Evolutionary conservation across 2,797 vertebrate species (phyloP), one percentile per base, ranked within the genome.

Genomic region (Poeciliopsis gracilis): DNA sequence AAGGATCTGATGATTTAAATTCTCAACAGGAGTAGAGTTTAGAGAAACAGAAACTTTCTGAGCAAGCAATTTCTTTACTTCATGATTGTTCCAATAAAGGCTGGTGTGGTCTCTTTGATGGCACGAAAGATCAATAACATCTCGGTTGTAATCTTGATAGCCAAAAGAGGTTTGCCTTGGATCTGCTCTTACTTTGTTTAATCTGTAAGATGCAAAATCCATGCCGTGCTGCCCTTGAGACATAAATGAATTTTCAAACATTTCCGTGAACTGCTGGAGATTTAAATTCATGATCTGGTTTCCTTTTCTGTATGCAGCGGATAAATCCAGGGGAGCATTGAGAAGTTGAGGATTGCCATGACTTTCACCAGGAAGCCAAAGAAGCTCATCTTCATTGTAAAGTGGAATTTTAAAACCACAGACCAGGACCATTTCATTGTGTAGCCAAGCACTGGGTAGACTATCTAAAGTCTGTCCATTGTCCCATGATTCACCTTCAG

Each of bases 351-450:
- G 90, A 87, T 96, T 94, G 82, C 86, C 69, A 71, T 93, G 78
- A 71, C 97, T 94, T 88, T 97, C 95, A 81, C 96, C 95, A 84
- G 95, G 94, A 92, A 96, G 94, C 97, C 97, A 98, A 76, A 97
- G 90, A 61, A 98, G 93, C 63, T 97, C 96, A 90, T 97, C 96
- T 88, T 98, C 97, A 86, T 96, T 97, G 88, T 94, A 96, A 83
- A 97, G 94, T 79, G 97, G 95, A 80, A 98, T 96, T 94, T 98
- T 97, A 93, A 99, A 98, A 67, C 97, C 97, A 95, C 96, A 98
- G 25, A 97, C 93, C 80, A 94, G 93, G 92, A 98, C 91, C 89
- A 95, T 96, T 87, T 90, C 95, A 85, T 97, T 95, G 83, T 96
- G 91, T 47, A 97, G 88, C 89, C 93, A 93, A 81, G 95, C 89